Conservation (phyloP, 2,888 invertebrate genomes). For the Poecilobothrus nobilitatus region DNA sequence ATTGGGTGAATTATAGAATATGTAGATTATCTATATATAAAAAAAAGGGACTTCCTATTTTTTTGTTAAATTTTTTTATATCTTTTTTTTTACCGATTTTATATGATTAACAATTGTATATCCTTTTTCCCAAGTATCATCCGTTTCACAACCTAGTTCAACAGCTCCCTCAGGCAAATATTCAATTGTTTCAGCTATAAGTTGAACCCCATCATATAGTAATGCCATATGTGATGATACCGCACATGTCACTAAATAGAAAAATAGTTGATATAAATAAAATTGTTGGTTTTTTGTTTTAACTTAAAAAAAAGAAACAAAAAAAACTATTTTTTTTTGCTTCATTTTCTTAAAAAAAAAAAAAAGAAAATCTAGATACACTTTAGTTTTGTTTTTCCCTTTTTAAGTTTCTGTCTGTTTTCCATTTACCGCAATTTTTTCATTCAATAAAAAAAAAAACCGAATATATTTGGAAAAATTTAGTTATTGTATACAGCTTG, state of each 20-base stretch:
- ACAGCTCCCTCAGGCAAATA: conserved; percentile 49
- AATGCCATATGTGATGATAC: conserved; percentile 62
- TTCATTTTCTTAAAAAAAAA: conserved; percentile 8
- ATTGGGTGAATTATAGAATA: too few species aligned
- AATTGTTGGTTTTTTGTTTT: background rate
- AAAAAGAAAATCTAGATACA: background rate
- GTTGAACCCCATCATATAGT: conserved; percentile 71
- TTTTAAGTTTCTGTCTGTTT: too few species aligned
- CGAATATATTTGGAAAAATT: too few species aligned
- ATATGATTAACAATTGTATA: conserved; percentile 74
- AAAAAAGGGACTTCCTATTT: too few species aligned
- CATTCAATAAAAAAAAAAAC: too few species aligned
- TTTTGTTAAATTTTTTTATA: too few species aligned
- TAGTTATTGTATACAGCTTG: too few species aligned
- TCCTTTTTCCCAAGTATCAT: conserved; percentile 65
- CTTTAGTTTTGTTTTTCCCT: too few species aligned
- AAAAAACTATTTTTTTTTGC: background rate
- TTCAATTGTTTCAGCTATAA: conserved; percentile 69
- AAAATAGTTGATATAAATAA: conserved; percentile 7
- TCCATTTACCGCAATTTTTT: too few species aligned
- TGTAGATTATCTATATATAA: background rate
- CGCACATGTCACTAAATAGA: conserved; percentile 30
- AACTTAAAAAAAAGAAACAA: too few species aligned
- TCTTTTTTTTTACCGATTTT: conserved; percentile 35
- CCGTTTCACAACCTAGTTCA: conserved; percentile 51